Evolutionary conservation across 2,113 vertebrate genomes (phyloP), one percentile per base, ranked within the genome.

Genomic region (Neodon shergylaensis): DNA sequence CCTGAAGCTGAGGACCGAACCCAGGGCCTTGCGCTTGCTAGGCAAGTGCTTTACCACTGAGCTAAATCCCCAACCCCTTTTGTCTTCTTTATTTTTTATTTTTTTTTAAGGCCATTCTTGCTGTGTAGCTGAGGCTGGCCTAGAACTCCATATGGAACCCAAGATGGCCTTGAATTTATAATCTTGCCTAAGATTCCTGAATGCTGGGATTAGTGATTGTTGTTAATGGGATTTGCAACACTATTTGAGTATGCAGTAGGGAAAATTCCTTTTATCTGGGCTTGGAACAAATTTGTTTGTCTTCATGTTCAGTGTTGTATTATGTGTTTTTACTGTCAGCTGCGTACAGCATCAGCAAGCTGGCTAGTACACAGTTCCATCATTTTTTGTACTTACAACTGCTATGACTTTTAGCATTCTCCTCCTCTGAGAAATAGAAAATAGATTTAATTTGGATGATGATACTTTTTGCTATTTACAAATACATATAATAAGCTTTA

Each of bases 381-480:
- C 47, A 49, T 91, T 96, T 90, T 84, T 10, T n/a, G 73, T 81
- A 92, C 39, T 94, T 68, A 72, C 0, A 58, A 39, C 91, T 83
- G 2, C 22, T 16, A 68, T 7, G 77, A 36, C 73, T 96, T 92
- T 93, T 95, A 86, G 36, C 47, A 66, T 52, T 19, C 9, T 83
- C 26, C 42, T 73, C 92, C 52, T 84, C 84, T 70, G 61, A 92
- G 26, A 94, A 92, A 68, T 86, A 92, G n/a, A 49, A 72, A 33
- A 42, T 70, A 84, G 12, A 58, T 65, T 81, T 88, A 73, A 66
- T 95, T 22, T 42, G 26, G 42, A 26, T 77, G n/a, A 77, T 65
- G 31, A 12, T 94, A 66, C 79, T 44, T 95, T 95, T 95, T 88
- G 14, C 74, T 73, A 72, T 31, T 26, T 93, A 44, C 16, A 82